These are phyloP conservation scores for Turritopsis dohrnii DNA, from an alignment of 30 jellyfish, hydroid and myxozoan species.

Conservation along the genomic window DNA sequence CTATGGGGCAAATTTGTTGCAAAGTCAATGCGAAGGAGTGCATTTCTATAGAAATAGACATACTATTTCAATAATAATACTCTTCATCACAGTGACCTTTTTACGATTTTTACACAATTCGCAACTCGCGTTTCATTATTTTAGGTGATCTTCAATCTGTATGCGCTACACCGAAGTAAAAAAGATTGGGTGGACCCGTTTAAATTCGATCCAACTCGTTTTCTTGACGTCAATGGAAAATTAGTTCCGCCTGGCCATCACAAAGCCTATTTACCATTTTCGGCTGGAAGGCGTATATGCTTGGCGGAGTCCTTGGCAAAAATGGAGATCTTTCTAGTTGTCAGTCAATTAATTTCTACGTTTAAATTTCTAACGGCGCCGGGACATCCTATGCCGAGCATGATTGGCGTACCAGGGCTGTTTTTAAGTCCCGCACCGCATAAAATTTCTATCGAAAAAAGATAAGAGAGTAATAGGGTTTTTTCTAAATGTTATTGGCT, in stretches of 20 bases:
- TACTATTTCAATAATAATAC: no score
- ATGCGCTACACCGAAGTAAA: conserved; percentile 59
- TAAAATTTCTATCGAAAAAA: conserved; percentile 32
- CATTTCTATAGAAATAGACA: no score
- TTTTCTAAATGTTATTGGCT: not conserved
- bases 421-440: conserved; percentile 68
- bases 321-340: conserved; percentile 54
- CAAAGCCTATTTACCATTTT: conserved; percentile 60
- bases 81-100: no score
- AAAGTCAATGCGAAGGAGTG: no score
- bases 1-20: no score
- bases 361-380: conserved; percentile 57
- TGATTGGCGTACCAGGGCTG: conserved; percentile 66
- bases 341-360: conserved; percentile 47
- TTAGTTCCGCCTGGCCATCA: conserved; percentile 60
- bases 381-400: conserved; percentile 59
- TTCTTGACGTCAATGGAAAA: conserved; percentile 50
- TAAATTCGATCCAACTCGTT: conserved; percentile 59
- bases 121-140: no score
- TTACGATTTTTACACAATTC: no score
- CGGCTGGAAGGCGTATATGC: conserved; percentile 80
- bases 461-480: not conserved
- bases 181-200: conserved; percentile 66
- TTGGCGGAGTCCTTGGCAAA: conserved; percentile 74
- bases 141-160: conserved; percentile 57